Conservation (phyloP, 1,140 invertebrate genomes). For the Aricia agestis region DNA sequence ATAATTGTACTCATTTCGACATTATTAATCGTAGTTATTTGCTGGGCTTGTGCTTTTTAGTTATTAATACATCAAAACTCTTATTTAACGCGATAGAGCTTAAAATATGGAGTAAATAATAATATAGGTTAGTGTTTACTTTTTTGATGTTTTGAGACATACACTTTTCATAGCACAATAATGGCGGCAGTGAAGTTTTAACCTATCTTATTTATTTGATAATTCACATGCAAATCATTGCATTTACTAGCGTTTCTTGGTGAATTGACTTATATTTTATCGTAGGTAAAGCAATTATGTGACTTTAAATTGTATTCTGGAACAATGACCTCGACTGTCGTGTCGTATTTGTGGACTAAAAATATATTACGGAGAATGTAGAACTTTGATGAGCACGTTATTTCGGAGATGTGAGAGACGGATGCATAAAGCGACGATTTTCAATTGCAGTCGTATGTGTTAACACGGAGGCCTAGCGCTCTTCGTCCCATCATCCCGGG, state of each 20-base stretch:
- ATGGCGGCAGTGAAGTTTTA: conserved; percentile 72
- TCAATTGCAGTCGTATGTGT: conserved; percentile 71
- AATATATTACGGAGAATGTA: conserved; percentile 65
- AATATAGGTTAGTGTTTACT: conserved; percentile 69
- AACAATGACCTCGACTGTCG: conserved; percentile 70
- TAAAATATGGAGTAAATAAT: conserved; percentile 8
- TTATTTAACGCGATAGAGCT: background rate
- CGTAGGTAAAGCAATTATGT: conserved; percentile 60
- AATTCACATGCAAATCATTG: conserved; percentile 38
- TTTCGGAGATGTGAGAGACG: conserved; percentile 52
- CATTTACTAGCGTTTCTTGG: conserved; percentile 46
- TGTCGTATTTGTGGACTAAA: conserved; percentile 64
- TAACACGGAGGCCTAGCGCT: conserved; percentile 63
- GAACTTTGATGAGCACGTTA: conserved; percentile 47
- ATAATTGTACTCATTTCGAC: conserved; percentile 14
- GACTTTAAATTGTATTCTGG: conserved; percentile 62
- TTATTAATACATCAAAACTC: background rate
- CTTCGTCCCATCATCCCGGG: conserved; percentile 67
- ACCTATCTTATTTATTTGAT: conserved; percentile 65
- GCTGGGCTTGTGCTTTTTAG: background rate
- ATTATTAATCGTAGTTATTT: conserved; percentile 39
- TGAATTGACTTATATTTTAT: conserved; percentile 61
- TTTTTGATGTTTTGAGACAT: conserved; percentile 73
- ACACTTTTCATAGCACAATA: conserved; percentile 71
- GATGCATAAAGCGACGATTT: conserved; percentile 65